phyloP scores from a whole-genome alignment of 2,113 vertebrate species.

The Urocynchramus pylzowi region DNA sequence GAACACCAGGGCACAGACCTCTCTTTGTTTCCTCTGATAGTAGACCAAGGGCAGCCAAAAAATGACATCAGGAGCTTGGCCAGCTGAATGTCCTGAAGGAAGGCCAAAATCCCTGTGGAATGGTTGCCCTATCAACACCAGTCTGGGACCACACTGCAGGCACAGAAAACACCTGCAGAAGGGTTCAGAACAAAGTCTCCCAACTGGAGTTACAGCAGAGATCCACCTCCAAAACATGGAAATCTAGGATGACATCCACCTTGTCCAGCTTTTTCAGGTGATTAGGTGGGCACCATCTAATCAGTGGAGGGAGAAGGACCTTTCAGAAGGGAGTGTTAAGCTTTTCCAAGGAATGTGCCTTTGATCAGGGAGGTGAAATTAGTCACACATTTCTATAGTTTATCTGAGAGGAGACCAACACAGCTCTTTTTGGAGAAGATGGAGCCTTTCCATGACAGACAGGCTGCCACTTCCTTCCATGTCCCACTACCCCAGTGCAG shows the following conservation, averaged over 20 bases:
- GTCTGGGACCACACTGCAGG: background rate
- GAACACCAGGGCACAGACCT: background rate
- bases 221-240: background rate
- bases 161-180: background rate
- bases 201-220: background rate
- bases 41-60: background rate
- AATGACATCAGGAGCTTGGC: background rate
- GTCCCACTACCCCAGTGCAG: background rate
- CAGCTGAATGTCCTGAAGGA: background rate
- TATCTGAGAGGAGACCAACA: background rate
- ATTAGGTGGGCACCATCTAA: background rate
- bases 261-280: background rate
- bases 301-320: background rate
- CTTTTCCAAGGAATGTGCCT: background rate
- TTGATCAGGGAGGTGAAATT: background rate
- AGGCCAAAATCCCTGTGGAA: background rate
- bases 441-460: background rate
- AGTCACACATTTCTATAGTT: background rate
- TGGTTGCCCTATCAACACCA: accelerated
- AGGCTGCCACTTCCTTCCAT: background rate
- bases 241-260: background rate
- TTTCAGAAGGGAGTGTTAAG: background rate
- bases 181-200: background rate
- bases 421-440: background rate
- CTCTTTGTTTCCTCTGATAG: background rate